phyloP scores from a whole-genome alignment of 2,888 invertebrate species.

The Melikaiella ostensackeni region DNA sequence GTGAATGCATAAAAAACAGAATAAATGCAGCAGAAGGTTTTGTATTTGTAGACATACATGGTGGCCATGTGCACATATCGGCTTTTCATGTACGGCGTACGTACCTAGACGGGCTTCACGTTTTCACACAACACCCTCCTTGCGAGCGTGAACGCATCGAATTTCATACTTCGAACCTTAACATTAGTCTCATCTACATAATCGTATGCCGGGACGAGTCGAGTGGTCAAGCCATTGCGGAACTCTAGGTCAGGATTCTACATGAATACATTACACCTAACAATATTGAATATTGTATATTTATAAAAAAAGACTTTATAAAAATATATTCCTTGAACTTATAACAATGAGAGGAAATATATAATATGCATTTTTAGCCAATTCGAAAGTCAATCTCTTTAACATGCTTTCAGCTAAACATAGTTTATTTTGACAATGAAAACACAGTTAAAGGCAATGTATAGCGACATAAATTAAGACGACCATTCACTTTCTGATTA shows the following conservation, averaged over 20 bases:
- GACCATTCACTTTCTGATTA: too few species aligned
- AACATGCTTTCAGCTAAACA: too few species aligned
- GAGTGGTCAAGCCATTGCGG: not conserved
- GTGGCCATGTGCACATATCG: not conserved
- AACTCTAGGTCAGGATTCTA: not conserved
- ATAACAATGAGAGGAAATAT: too few species aligned
- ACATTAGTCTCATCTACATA: slow-evolving; percentile 8
- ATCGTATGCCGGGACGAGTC: not conserved
- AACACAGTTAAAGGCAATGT: too few species aligned
- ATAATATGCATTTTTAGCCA: too few species aligned
- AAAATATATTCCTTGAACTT: too few species aligned
- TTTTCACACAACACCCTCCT: slow-evolving; percentile 10
- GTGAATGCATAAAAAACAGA: slow-evolving; percentile 63
- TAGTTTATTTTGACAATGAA: too few species aligned
- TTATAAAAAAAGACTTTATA: too few species aligned
- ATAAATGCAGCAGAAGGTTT: slow-evolving; percentile 44
- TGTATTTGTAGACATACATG: not conserved
- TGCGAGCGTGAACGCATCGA: slow-evolving; percentile 23
- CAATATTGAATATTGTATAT: not conserved
- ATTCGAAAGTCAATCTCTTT: too few species aligned
- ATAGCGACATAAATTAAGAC: too few species aligned
- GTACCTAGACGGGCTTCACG: slow-evolving; percentile 7
- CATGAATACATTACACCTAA: not conserved
- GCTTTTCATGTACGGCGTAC: slow-evolving; percentile 9
- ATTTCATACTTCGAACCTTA: slow-evolving; percentile 26